Evolutionary conservation across 2,888 invertebrate genomes (phyloP).

Genomic region (Philaethria dido): DNA sequence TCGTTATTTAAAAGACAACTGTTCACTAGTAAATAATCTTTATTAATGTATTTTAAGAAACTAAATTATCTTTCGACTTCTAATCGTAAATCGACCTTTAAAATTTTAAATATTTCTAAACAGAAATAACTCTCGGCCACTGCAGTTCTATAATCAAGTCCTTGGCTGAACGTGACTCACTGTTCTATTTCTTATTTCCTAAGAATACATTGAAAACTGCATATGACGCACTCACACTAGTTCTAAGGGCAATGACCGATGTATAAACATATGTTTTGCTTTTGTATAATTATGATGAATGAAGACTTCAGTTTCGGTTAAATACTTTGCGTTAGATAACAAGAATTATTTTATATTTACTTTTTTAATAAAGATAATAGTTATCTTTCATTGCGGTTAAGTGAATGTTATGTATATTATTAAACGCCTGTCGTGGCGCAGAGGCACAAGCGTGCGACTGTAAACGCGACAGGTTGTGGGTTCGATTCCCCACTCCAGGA

Average conservation of each 20-base stretch:
- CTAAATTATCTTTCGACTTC: neutral
- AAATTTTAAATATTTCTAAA: constrained; percentile 22
- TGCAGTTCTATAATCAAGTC: constrained; percentile 57
- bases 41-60: neutral
- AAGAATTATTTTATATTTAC: neutral
- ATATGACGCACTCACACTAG: constrained; percentile 68
- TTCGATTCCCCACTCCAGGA: no score
- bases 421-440: no score
- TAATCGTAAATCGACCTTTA: constrained; percentile 22
- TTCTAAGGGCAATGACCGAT: constrained; percentile 65
- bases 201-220: constrained; percentile 80
- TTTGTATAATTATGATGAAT: constrained; percentile 41
- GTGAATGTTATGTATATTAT: neutral
- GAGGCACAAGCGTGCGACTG: no score
- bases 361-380: neutral
- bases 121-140: constrained; percentile 55
- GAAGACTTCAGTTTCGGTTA: constrained; percentile 24
- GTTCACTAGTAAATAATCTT: neutral
- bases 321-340: constrained; percentile 16
- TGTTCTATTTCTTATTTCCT: constrained; percentile 78
- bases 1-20: neutral
- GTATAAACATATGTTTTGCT: constrained; percentile 53
- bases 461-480: no score
- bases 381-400: neutral
- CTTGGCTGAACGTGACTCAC: constrained; percentile 73